phyloP scores from a whole-genome alignment of 2,113 vertebrate species.

The Heptranchias perlo region DNA sequence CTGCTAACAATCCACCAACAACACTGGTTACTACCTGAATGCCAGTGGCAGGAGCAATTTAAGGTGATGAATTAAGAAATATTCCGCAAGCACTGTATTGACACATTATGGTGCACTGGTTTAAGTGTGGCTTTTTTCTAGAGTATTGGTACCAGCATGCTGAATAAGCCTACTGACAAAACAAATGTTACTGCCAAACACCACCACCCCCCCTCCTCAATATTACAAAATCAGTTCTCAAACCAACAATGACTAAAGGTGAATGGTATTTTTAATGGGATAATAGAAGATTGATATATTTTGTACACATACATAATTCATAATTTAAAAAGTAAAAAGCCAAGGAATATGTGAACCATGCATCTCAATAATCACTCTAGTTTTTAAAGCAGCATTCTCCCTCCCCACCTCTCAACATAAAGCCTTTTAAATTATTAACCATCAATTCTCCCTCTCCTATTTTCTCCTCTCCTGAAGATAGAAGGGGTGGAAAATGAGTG shows the following conservation, averaged over 20 bases:
- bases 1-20: not conserved
- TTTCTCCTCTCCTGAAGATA: not conserved
- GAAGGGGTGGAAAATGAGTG: not conserved
- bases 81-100: not conserved
- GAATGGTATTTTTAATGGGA: not conserved
- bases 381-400: not conserved
- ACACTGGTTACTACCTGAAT: not conserved
- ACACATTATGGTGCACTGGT: not conserved
- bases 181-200: not conserved
- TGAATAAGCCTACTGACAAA: not conserved
- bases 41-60: not conserved
- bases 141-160: not conserved
- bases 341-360: not conserved
- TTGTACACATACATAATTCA: not conserved
- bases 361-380: not conserved
- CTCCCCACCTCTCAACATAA: not conserved
- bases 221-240: not conserved
- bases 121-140: too few relatives aligned
- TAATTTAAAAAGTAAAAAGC: not conserved
- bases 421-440: not conserved
- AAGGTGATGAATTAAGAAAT: not conserved
- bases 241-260: not conserved
- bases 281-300: not conserved
- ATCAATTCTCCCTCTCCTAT: not conserved
- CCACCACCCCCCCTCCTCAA: not conserved